Evolutionary conservation across 1,140 invertebrate species (phyloP), one percentile per base, ranked within the genome.

Genomic region (Caenorhabditis remanei): DNA sequence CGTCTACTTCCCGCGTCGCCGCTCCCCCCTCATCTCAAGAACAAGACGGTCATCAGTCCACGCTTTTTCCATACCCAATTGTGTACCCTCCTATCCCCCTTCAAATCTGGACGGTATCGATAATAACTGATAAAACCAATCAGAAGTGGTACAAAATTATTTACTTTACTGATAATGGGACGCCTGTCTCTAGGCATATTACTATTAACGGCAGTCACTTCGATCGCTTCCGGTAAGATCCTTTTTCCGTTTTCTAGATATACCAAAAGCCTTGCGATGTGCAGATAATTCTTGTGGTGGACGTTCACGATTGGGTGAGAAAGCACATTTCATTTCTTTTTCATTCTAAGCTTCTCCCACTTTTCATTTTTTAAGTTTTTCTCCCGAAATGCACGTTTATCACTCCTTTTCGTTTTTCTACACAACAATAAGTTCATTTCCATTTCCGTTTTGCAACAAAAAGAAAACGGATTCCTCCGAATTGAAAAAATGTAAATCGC

Each of bases 231-330:
- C 71, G 71, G 71, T 79, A 79, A 79, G 71, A 43, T 71, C 65
- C 24, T 43, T 50, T 79, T 79, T 79, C 40, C n/a, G 11, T 50
- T 48, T 79, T 79, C 71, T 79, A 79, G 71, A 50, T 53, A 41
- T 79, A 50, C 71, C 43, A 50, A 79, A 79, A 79, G 71, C 71
- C 43, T 79, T 50, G 71, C 71, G 71, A 32, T 79, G 71, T 50
- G 71, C 71, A 79, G 71, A 79, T 79, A 48, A 50, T 24, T 79
- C 71, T 50, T 79, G 71, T 79, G 71, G 71, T 79, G 71, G 71
- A 79, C 71, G 71, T 79, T 79, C 71, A 79, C 71, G 71, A 79
- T 79, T 79, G 71, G 71, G 71, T 79, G 46, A 79, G 71, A 79
- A 50, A 21, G 41, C n/a, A 71, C 4, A n/a, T 43, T 8, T 21